Evolutionary conservation across 2,113 vertebrate genomes (phyloP), one percentile per base, ranked within the genome.

Genomic region (Lasiurus borealis): DNA sequence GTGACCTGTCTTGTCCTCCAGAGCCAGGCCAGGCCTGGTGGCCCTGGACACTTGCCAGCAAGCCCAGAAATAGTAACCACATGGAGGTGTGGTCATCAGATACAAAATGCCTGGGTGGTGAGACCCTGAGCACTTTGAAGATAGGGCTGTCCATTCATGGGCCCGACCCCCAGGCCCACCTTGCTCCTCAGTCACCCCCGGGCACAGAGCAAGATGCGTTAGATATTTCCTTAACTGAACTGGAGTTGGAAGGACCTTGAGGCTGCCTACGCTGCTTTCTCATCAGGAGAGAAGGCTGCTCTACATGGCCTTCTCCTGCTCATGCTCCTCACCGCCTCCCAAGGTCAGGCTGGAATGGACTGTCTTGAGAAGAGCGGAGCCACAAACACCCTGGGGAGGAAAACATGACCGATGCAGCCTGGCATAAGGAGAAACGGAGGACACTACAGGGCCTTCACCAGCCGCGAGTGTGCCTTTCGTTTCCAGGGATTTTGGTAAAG

Each of bases 381-480:
- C 75, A 91, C 57, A 85, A 23, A n/a, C 11, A 40, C 13, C 10
- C 31, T 72, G 36, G 78, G 44, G 21, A 36, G 14, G 46, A 31
- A 69, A 57, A n/a, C 59, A 48, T 18, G 62, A 12, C 18, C 31
- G 27, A 14, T 1, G 1, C 5, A 25, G 25, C 16, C 44, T 12
- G 40, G 57, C 1, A 16, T 8, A 64, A n/a, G 52, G 66, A 40
- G 44, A 34, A 40, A n/a, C 7, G 14, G 44, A n/a, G 11, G 34
- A n/a, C 25, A 16, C 27, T 0, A 2, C n/a, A n/a, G 29, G 4
- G 19, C 1, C 16, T 46, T 19, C 8, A 3, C 10, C 0, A 19
- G 31, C 27, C 10, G 8, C 2, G 7, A 29, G 18, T 19, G 19
- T 8, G 4, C 0, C 25, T 44, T 71, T 52, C 11, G 64, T 29